These are phyloP conservation scores for Gymnocypris eckloni DNA, from an alignment of 2,797 vertebrate species.

Conservation along the genomic window DNA sequence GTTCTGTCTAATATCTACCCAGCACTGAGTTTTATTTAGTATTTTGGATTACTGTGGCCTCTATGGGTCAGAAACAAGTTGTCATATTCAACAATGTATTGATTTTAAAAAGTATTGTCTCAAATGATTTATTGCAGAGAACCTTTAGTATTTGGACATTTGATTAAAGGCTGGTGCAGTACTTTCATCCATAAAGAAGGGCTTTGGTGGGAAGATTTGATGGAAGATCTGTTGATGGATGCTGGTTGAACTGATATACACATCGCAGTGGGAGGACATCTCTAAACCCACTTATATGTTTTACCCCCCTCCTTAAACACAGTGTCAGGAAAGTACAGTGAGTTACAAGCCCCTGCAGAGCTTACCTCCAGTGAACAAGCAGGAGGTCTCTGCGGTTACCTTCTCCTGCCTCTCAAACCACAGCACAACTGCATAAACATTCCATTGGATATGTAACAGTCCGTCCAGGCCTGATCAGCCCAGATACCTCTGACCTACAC, in stretches of 20 bases:
- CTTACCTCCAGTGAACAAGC: constrained; percentile 20
- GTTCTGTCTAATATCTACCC: too few relatives aligned
- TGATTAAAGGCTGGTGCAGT: neutral
- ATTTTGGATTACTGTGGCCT: neutral
- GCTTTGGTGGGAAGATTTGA: neutral
- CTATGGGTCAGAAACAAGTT: neutral
- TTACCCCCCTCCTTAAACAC: constrained; percentile 11
- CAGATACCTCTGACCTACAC: constrained; percentile 23
- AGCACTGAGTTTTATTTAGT: too few relatives aligned
- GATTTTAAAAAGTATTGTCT: neutral
- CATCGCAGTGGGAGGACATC: neutral
- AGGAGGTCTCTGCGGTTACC: constrained; percentile 29
- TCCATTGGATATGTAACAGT: constrained; percentile 8
- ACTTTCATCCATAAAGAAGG: constrained; percentile 1
- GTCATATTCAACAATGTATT: neutral
- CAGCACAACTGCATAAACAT: constrained; percentile 69
- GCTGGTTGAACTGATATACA: neutral
- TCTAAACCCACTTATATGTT: neutral
- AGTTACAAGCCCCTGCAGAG: constrained; percentile 31
- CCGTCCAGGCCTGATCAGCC: neutral
- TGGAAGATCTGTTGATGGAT: neutral
- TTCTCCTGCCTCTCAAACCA: constrained; percentile 35
- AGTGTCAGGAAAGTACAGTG: constrained; percentile 10
- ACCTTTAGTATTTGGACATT: neutral
- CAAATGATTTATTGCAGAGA: neutral